A percentile compares a stretch with the other conserved stretches of the same genome.
These are phyloP conservation scores for Callionymus lyra DNA, from an alignment of 2,113 vertebrate genomes.

Conservation along the genomic window DNA sequence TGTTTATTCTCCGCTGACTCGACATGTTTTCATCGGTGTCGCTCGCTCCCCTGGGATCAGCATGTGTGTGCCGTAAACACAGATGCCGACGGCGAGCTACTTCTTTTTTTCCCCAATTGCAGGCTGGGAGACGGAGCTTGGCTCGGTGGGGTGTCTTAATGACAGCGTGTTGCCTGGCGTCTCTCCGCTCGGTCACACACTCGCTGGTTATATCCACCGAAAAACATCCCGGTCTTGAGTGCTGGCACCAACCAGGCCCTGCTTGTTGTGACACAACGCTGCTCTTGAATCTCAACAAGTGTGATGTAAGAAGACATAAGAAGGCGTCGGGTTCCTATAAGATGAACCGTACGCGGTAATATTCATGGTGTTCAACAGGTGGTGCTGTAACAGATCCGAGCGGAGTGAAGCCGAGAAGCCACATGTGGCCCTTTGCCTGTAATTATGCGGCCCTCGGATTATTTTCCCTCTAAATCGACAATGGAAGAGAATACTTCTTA, in stretches of 20 bases:
- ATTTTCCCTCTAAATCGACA: too few relatives aligned
- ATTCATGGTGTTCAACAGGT: too few relatives aligned
- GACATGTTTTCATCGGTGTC: conserved; percentile 34
- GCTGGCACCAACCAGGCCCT: too few relatives aligned
- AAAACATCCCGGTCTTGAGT: too few relatives aligned
- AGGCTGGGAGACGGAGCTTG: conserved; percentile 42
- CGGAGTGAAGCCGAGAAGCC: too few relatives aligned
- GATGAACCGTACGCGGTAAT: too few relatives aligned
- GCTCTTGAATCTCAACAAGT: not conserved
- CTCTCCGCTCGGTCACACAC: conserved; percentile 25
- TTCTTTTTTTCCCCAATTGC: conserved; percentile 52
- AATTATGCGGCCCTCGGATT: too few relatives aligned
- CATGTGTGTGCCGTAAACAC: conserved; percentile 38
- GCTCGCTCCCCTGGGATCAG: conserved; percentile 10
- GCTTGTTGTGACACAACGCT: not conserved
- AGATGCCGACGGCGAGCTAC: conserved; percentile 29
- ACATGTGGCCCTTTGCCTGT: too few relatives aligned
- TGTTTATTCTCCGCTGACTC: conserved; percentile 14
- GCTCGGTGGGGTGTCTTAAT: conserved; percentile 53
- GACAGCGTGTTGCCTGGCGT: conserved; percentile 37
- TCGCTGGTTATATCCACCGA: conserved; percentile 8
- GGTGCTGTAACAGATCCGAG: too few relatives aligned
- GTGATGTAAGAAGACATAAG: conserved; percentile 26
- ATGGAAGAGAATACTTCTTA: too few relatives aligned
- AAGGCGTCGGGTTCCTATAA: conserved; percentile 10